phyloP scores from a whole-genome alignment of 2,888 invertebrate genomes.

The Ormyrus labotus region DNA sequence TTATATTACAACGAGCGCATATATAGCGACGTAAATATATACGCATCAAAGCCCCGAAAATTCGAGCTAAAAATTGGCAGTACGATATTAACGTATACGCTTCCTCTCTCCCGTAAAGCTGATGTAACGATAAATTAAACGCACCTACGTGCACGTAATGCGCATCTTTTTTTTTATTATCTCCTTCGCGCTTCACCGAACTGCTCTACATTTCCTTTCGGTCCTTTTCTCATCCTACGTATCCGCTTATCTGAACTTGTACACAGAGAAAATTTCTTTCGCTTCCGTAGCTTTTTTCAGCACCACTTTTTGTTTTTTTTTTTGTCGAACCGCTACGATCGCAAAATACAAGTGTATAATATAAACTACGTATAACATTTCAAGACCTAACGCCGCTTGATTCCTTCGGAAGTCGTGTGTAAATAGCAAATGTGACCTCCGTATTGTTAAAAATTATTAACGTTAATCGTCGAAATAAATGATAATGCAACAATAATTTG shows the following conservation, averaged over 20 bases:
- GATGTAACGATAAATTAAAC: slow-evolving; percentile 12
- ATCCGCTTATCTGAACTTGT: slow-evolving; percentile 42
- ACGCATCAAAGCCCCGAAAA: too few species aligned
- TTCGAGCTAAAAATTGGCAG: slow-evolving; percentile 26
- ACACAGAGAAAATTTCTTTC: slow-evolving; percentile 6
- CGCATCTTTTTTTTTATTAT: background rate
- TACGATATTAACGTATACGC: slow-evolving; percentile 3
- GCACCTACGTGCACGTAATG: background rate
- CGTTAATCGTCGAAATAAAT: too few species aligned
- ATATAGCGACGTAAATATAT: too few species aligned
- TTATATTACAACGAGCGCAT: too few species aligned
- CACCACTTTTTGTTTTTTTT: background rate
- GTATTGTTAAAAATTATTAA: too few species aligned
- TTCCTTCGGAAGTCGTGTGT: slow-evolving; percentile 8
- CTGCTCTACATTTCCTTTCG: too few species aligned
- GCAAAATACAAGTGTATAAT: slow-evolving; percentile 7
- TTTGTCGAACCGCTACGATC: background rate
- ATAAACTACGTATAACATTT: background rate
- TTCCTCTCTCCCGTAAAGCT: slow-evolving; percentile 21
- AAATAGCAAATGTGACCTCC: background rate
- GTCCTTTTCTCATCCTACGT: too few species aligned
- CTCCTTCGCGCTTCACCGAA: background rate
- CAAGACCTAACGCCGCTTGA: slow-evolving; percentile 31
- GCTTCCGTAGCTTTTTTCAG: slow-evolving; percentile 1
- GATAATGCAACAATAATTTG: too few species aligned